Evolutionary conservation across 53 echinoderm and acorn worm species (phyloP).

Genomic region (Stichopus horrens): DNA sequence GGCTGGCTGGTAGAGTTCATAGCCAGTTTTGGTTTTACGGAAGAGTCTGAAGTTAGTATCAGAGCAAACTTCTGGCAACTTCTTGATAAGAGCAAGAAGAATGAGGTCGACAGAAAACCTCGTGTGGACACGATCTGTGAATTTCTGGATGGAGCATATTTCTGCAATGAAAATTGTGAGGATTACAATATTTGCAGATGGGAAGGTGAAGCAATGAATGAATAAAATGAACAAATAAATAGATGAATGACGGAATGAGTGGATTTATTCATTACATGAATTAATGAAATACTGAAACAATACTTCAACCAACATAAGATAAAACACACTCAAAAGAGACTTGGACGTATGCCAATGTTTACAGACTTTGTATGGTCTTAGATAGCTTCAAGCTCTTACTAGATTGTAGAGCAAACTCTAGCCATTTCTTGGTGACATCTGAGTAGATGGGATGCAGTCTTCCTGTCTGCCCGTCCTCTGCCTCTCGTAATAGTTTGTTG

Average conservation of each 20-base stretch:
- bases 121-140: conserved; percentile 60
- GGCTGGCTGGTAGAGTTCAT: conserved; percentile 59
- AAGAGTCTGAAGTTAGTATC: conserved; percentile 66
- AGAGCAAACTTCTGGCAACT: conserved; percentile 63
- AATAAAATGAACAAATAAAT: too few relatives aligned
- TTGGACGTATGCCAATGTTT: too few relatives aligned
- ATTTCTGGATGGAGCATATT: conserved; percentile 70
- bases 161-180: conserved; percentile 45
- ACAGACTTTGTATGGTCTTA: too few relatives aligned
- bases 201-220: too few relatives aligned
- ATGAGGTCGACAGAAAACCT: conserved; percentile 73
- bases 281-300: too few relatives aligned
- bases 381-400: conserved; percentile 39
- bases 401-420: conserved; percentile 72
- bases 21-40: conserved; percentile 9
- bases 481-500: conserved; percentile 63
- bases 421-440: conserved; percentile 65
- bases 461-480: conserved; percentile 76
- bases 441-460: conserved; percentile 72
- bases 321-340: too few relatives aligned
- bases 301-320: too few relatives aligned
- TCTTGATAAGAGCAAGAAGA: conserved; percentile 67
- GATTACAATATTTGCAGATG: too few relatives aligned
- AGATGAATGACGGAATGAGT: too few relatives aligned
- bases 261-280: too few relatives aligned